These are phyloP conservation scores for Helobdella robusta DNA, from an alignment of 2,888 invertebrate species.

Conservation along the genomic window DNA sequence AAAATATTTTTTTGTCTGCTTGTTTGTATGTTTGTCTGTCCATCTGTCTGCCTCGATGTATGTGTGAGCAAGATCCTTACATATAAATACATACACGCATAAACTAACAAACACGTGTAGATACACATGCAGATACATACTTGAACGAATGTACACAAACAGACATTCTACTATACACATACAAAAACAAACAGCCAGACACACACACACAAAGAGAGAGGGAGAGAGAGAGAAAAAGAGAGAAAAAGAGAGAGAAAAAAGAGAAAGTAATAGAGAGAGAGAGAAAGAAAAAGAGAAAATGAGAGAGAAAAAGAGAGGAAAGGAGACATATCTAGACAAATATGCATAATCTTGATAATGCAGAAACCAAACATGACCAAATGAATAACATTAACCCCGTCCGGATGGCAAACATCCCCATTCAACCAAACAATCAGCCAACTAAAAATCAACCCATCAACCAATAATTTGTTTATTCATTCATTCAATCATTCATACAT, in stretches of 20 bases:
- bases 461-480: too few species aligned
- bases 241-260: not conserved
- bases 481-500: too few species aligned
- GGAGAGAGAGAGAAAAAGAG: not conserved
- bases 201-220: not conserved
- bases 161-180: not conserved
- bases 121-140: not conserved
- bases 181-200: not conserved
- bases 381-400: too few species aligned
- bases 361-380: too few species aligned
- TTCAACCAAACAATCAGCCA: too few species aligned
- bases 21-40: too few species aligned
- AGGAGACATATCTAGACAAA: not conserved
- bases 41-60: too few species aligned
- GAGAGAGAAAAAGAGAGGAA: not conserved
- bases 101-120: not conserved
- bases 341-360: not conserved
- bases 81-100: not conserved
- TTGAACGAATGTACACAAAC: not conserved
- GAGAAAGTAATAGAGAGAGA: not conserved
- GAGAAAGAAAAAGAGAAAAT: not conserved
- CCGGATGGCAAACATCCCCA: too few species aligned
- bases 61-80: too few species aligned
- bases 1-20: too few species aligned
- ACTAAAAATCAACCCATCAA: too few species aligned